Evolutionary conservation across 2,113 vertebrate genomes (phyloP).

Genomic region (Chlamydotis undulata): DNA sequence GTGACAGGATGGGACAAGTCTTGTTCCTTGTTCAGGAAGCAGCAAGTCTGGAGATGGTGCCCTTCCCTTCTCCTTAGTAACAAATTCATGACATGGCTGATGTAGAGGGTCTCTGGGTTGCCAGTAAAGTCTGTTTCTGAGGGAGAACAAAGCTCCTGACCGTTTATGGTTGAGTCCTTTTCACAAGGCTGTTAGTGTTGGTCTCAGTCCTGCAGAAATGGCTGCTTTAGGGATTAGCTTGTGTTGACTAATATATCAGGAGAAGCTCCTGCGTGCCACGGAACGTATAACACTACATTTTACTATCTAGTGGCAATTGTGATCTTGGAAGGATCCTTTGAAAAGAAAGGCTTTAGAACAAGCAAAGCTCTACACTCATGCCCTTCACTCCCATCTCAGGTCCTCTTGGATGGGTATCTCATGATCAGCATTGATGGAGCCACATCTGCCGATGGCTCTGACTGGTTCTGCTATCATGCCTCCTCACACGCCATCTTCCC

Average conservation of each 20-base stretch:
- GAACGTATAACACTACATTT: neutral
- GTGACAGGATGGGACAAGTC: neutral
- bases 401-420: conserved; percentile 91
- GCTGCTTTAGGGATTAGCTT: neutral
- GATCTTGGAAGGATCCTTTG: neutral
- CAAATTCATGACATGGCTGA: neutral
- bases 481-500: conserved; percentile 92
- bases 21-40: neutral
- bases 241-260: neutral
- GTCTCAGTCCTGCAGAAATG: neutral
- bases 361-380: neutral
- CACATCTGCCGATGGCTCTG: conserved; percentile 76
- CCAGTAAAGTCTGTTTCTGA: neutral
- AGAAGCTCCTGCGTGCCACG: neutral
- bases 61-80: neutral
- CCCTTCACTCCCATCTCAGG: conserved; percentile 65
- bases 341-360: neutral
- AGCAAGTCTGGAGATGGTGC: neutral
- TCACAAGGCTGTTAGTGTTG: neutral
- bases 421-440: conserved; percentile 93
- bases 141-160: neutral
- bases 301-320: neutral
- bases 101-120: neutral
- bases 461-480: conserved; percentile 96
- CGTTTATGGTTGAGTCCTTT: neutral